phyloP scores from a whole-genome alignment of 2,888 invertebrate species.

The Lamellibrachia columna region DNA sequence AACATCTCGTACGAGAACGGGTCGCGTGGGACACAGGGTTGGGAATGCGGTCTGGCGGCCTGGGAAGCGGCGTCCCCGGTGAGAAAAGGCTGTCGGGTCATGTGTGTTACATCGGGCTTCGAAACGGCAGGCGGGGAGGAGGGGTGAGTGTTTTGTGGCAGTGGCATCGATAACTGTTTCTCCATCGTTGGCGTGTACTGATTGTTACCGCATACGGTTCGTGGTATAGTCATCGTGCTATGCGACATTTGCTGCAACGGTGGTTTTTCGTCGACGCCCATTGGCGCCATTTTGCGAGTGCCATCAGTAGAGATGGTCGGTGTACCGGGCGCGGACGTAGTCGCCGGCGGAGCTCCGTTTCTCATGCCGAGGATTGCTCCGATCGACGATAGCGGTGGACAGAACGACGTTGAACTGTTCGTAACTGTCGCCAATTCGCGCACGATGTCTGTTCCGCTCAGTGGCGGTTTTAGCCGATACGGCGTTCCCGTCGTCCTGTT shows the following conservation, averaged over 20 bases:
- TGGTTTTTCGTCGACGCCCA: not conserved
- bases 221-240: not conserved
- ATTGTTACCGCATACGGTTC: not conserved
- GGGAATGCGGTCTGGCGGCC: not conserved
- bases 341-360: not conserved
- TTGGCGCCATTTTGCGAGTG: conserved; percentile 1
- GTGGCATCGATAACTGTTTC: not conserved
- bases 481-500: not conserved
- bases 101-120: not conserved
- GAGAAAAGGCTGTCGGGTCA: not conserved
- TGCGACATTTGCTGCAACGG: not conserved
- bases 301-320: not conserved
- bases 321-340: not conserved
- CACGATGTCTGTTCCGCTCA: not conserved
- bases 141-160: not conserved
- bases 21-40: not conserved
- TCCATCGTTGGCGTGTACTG: not conserved
- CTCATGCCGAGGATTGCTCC: not conserved
- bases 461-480: not conserved
- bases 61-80: not conserved
- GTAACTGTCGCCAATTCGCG: not conserved
- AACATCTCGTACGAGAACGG: not conserved
- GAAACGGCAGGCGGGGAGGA: not conserved
- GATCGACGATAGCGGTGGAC: not conserved
- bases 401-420: not conserved